Base-by-base conservation (phyloP, 2,888 invertebrate genomes). In the Meliscaeva auricollis region DNA sequence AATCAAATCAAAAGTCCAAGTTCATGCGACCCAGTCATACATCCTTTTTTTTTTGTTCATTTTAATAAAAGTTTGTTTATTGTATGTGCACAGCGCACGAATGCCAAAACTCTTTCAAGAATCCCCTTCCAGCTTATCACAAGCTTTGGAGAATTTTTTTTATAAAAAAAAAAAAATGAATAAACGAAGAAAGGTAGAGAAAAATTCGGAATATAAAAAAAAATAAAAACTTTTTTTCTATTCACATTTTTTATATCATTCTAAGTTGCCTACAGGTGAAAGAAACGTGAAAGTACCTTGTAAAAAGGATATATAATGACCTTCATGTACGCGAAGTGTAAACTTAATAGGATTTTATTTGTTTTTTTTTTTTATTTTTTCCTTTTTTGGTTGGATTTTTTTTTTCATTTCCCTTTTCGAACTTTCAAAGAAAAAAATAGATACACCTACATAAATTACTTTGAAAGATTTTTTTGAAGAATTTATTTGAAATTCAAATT, bases 31-130 rank as follows among this genome's bases (percentile, higher is more conserved):
- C 35, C 1, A 8, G 35, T 38, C 8, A 7, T 3, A 2, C 11
- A 38, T 38, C 8, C 8, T 11, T 2, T 11, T 9, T 11, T 9
- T 11, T 9, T 48, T 46, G 32, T 48, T 48, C 46, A 64, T 13
- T 60, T 69, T 62, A 46, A 48, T 74, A 64, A 62, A 62, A 69
- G 54, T 79, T 68, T n/a, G 66, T 74, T 62, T 74, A 74, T 74
- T 74, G 48, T 30, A 69, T 64, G 73, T 68, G 52, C 54, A 52
- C 69, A 46, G 58, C 60, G 20, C 62, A 62, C 69, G 52, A 74
- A 80, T 69, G 68, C 41, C 54, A 68, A 38, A 62, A 74, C 30
- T 69, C 54, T 62, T 62, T 22, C 35, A 68, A 52, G 62, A 69
- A 80, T 56, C 69, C 50, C 38, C 62, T 64, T 32, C 9, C 41